Base-by-base conservation (phyloP, 1,140 invertebrate genomes). In the Matsumurasca onukii region DNA sequence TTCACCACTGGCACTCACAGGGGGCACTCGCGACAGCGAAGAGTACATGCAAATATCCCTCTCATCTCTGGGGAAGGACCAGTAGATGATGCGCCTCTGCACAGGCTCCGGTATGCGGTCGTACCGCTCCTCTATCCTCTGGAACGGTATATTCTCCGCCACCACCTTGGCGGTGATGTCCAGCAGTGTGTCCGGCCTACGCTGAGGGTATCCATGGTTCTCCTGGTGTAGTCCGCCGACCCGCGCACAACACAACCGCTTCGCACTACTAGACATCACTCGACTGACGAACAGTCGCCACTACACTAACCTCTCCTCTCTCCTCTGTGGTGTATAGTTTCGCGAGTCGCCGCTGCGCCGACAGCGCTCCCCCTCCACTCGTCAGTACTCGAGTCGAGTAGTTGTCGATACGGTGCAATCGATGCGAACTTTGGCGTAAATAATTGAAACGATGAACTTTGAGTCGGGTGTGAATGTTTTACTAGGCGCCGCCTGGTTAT, bases 11-110 rank as follows among this genome's bases (percentile, higher is more conserved):
- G 70, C 61, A 71, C 70, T 77, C 59, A 74, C 74, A 49, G 77
- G 73, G 20, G 75, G 71, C 61, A 78, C 77, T 74, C 85, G 83
- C 77, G 89, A 86, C 78, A 93, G 85, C 72, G 91, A 93, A 67
- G 90, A 92, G 80, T 94, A 94, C 90, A 94, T 93, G 79, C 89
- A 91, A 78, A 94, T 93, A 81, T 93, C 91, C 75, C 88, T 82
- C 80, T 94, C 91, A 80, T 93, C 89, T 73, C 92, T 81, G 69
- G 92, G 92, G 80, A 94, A 94, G 66, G 91, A 92, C 91, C 91
- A 93, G 82, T 88, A 94, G 76, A 94, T 91, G 77, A 94, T 91
- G 77, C 91, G 84, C 69, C 90, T 85, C 79, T 94, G 92, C 75
- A 94, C 92, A 69, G 91, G 91, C 80, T 94, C 92, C 48, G 92